phyloP scores from a whole-genome alignment of 1,140 invertebrate genomes.

The Pogonomyrmex barbatus region DNA sequence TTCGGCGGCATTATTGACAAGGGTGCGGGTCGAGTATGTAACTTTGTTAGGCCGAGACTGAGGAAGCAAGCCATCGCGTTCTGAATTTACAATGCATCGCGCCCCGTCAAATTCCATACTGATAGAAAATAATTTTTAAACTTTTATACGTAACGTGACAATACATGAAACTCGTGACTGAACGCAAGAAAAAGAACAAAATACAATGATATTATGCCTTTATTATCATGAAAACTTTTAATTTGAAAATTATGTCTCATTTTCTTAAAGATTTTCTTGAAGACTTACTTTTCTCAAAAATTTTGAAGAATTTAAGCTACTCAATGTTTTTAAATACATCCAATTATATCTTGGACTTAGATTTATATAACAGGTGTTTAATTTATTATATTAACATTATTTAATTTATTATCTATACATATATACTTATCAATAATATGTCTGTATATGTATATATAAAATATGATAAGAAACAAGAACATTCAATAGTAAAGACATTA shows the following conservation, averaged over 20 bases:
- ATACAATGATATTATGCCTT: not conserved
- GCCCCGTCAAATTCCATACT: conserved; percentile 65
- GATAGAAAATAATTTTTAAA: conserved; percentile 72
- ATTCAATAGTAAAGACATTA: too few species aligned
- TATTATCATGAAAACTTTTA: not conserved
- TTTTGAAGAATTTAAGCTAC: too few species aligned
- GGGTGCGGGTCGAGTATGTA: conserved; percentile 71
- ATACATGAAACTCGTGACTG: too few species aligned
- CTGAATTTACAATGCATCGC: conserved; percentile 67
- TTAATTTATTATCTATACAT: too few species aligned
- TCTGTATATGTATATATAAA: too few species aligned
- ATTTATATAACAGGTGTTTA: too few species aligned
- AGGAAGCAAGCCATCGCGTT: conserved; percentile 47
- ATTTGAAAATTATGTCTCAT: not conserved
- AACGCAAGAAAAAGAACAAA: not conserved
- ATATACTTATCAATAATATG: too few species aligned
- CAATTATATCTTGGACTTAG: too few species aligned
- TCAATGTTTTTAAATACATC: too few species aligned
- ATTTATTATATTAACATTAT: too few species aligned
- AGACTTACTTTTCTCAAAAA: too few species aligned
- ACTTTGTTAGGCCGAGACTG: conserved; percentile 73
- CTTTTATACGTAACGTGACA: conserved; percentile 32
- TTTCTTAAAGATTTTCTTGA: not conserved
- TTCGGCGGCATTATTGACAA: conserved; percentile 73
- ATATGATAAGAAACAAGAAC: too few species aligned